Evolutionary conservation across 2,113 vertebrate genomes (phyloP).

Genomic region (Chlorodrepanis virens): DNA sequence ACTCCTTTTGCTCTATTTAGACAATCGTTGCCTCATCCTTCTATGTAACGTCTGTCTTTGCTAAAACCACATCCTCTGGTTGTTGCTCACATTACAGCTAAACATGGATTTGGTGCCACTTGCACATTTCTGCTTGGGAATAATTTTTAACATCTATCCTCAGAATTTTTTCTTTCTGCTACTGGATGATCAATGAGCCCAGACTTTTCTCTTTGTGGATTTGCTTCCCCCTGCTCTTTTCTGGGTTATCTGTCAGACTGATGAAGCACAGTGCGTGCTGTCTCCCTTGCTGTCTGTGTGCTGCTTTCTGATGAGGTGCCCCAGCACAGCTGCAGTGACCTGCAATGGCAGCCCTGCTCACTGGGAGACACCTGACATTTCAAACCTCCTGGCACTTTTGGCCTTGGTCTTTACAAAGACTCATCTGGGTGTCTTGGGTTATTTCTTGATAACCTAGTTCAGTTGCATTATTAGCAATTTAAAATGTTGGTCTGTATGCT

Average conservation of each 20-base stretch:
- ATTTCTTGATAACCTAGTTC: background rate
- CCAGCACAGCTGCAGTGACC: background rate
- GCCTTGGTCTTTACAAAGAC: background rate
- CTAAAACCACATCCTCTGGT: conserved; percentile 59
- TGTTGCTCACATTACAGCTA: conserved; percentile 26
- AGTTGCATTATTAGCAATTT: background rate
- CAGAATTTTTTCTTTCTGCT: background rate
- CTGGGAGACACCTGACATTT: background rate
- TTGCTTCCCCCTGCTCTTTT: background rate
- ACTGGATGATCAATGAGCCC: background rate
- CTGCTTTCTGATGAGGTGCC: background rate
- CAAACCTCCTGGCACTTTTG: background rate
- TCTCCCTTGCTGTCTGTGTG: background rate
- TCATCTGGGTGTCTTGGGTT: background rate
- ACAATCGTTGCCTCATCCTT: conserved; percentile 22
- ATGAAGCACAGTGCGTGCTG: background rate
- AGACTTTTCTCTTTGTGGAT: background rate
- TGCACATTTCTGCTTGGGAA: background rate
- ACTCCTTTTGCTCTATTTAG: conserved; percentile 39
- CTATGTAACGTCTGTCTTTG: conserved; percentile 15
- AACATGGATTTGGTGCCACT: conserved; percentile 9
- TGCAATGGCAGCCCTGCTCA: background rate
- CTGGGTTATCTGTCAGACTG: background rate
- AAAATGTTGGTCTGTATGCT: background rate
- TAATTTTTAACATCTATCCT: background rate